Conservation (phyloP, 2,888 invertebrate species). For the Xanthia togata region DNA sequence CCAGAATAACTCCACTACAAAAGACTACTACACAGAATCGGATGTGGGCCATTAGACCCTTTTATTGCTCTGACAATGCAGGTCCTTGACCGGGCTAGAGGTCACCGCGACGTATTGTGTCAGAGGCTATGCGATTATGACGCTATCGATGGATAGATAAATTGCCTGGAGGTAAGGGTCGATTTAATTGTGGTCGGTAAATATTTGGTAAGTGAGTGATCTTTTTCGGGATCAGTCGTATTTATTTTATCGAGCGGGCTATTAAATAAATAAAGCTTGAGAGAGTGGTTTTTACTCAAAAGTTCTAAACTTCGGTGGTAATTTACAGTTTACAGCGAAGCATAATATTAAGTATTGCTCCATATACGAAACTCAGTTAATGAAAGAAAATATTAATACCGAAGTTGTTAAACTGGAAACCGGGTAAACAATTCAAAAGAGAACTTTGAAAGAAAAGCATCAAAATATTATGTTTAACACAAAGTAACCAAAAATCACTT, state of each 20-base stretch:
- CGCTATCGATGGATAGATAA: neutral
- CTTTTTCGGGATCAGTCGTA: neutral
- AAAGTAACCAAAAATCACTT: slow-evolving; percentile 53
- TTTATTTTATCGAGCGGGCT: too few relatives aligned
- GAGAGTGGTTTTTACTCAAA: neutral
- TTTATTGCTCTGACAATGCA: slow-evolving; percentile 59
- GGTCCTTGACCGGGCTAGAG: slow-evolving; percentile 52
- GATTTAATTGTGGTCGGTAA: slow-evolving; percentile 2
- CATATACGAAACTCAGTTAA: neutral
- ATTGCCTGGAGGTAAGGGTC: neutral
- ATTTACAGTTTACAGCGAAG: neutral
- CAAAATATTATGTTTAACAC: slow-evolving; percentile 26
- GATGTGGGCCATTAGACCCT: slow-evolving; percentile 64
- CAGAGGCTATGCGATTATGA: slow-evolving; percentile 14
- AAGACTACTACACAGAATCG: slow-evolving; percentile 50
- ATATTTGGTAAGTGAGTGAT: slow-evolving; percentile 20
- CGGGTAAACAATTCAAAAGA: slow-evolving; percentile 11
- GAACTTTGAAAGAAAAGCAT: slow-evolving; percentile 28
- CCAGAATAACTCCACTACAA: slow-evolving; percentile 49
- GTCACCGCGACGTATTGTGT: slow-evolving; percentile 34
- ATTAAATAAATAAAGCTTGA: neutral
- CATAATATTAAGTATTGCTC: neutral
- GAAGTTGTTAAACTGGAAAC: slow-evolving; percentile 15
- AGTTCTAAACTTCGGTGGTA: too few relatives aligned
- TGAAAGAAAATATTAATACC: neutral